Base-by-base conservation (phyloP, 2,888 invertebrate genomes). In the Ectemnius continuus region DNA sequence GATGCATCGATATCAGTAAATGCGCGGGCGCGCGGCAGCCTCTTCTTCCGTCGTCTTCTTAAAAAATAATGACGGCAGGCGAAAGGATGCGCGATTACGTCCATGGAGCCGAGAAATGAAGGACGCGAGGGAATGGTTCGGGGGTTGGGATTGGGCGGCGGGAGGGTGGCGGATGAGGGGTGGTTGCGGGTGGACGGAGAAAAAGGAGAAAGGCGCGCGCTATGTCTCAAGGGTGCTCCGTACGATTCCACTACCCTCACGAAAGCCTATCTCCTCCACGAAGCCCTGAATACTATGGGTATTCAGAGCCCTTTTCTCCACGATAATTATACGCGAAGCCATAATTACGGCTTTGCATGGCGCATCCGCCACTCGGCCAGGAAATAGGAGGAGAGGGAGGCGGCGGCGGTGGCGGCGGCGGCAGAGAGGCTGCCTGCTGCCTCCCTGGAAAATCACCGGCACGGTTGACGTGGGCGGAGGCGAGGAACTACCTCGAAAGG, bases 261-360 rank as follows among this genome's bases (percentile, higher is more conserved):
- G 77, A 73, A 76, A 67, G 77, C 76, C 70, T 74, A 70, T 78
- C 78, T 36, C 36, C 36, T 36, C 70, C 74, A 59, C 56, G 48
- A 47, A 61, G 60, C 59, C 36, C 64, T 72, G 79, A 73, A 77
- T 74, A 64, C 70, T 67, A 73, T 72, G 75, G 69, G 67, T 61
- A 80, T 76, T 81, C 60, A 75, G 70, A 64, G 61, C 61, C 71
- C 69, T 78, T 83, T 82, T 80, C 82, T 83, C 69, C 76, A 85
- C 76, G 81, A 86, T 87, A 88, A 88, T 88, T 88, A 87, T 83
- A 82, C 83, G 78, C 81, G 76, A 81, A 85, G 86, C 84, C 83
- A 81, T 87, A 88, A 88, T 89, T 87, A 87, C 82, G 69, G 81
- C 70, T 77, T 76, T 70, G 73, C 77, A 52, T 73, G 72, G 74